Evolutionary conservation across 2,888 invertebrate species (phyloP).

Genomic region (Drosophila heteroneura): DNA sequence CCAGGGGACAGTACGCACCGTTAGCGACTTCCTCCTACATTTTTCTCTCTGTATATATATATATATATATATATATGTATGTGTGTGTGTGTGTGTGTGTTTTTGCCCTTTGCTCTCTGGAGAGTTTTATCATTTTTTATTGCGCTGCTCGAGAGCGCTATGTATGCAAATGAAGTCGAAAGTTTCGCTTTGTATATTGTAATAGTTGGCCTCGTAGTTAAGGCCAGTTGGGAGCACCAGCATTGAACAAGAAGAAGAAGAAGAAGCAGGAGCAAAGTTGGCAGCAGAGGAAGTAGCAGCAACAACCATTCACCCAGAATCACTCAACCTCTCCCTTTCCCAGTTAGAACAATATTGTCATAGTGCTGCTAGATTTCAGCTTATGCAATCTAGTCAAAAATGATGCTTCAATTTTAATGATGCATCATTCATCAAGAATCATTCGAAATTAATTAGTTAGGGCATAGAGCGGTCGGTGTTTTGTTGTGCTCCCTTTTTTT

Average conservation of each 20-base stretch:
- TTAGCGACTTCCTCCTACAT: conserved; percentile 42
- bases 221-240: conserved; percentile 45
- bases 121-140: conserved; percentile 84
- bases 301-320: neutral
- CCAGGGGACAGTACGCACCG: conserved; percentile 74
- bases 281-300: neutral
- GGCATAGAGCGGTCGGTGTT: conserved; percentile 23
- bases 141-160: conserved; percentile 82
- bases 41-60: neutral
- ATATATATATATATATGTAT: conserved; percentile 8
- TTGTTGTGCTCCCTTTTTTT: neutral
- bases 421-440: neutral
- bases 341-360: conserved; percentile 33
- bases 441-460: conserved; percentile 21
- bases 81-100: conserved; percentile 8
- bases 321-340: neutral
- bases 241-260: neutral
- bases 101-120: conserved; percentile 49
- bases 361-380: conserved; percentile 31
- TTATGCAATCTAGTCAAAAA: conserved; percentile 18
- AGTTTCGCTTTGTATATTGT: conserved; percentile 71
- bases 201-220: conserved; percentile 64
- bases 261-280: neutral
- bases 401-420: conserved; percentile 10
- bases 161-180: conserved; percentile 84